phyloP scores from a whole-genome alignment of 1,140 invertebrate species.

The Chlorops oryzae region DNA sequence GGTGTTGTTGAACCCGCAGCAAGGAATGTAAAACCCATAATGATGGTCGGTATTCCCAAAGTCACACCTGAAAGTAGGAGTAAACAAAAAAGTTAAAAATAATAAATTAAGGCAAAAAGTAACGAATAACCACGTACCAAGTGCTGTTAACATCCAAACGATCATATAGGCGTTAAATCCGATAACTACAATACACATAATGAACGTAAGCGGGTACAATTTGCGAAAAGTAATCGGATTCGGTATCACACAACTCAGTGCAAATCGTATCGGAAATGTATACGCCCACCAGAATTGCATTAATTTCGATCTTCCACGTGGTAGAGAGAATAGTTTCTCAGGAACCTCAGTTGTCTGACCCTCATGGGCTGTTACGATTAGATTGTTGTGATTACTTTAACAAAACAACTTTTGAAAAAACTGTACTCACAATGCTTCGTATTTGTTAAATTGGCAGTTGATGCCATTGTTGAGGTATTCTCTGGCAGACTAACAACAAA shows the following conservation, averaged over 20 bases:
- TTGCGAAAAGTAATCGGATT: constrained; percentile 61
- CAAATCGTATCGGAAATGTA: constrained; percentile 60
- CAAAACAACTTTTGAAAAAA: background rate
- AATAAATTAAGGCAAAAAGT: too few relatives aligned
- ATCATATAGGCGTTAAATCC: constrained; percentile 72
- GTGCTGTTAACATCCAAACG: constrained; percentile 81
- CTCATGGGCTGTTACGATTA: too few relatives aligned
- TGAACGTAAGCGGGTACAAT: constrained; percentile 67
- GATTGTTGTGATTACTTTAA: background rate
- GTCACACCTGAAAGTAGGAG: constrained; percentile 55
- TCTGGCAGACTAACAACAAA: constrained; percentile 41
- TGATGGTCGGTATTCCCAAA: constrained; percentile 67
- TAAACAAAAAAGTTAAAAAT: too few relatives aligned
- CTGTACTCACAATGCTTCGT: constrained; percentile 36
- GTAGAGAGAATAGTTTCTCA: background rate
- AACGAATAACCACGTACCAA: too few relatives aligned
- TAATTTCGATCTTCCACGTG: constrained; percentile 9
- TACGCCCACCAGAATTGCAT: constrained; percentile 59
- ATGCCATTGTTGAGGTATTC: constrained; percentile 42
- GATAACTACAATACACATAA: constrained; percentile 79
- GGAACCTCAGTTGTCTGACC: too few relatives aligned
- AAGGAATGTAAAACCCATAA: constrained; percentile 82
- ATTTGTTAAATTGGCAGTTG: constrained; percentile 35
- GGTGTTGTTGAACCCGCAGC: constrained; percentile 78
- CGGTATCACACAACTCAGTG: constrained; percentile 64